Base-by-base conservation (phyloP, 2,888 invertebrate species). In the Apantesis nais region DNA sequence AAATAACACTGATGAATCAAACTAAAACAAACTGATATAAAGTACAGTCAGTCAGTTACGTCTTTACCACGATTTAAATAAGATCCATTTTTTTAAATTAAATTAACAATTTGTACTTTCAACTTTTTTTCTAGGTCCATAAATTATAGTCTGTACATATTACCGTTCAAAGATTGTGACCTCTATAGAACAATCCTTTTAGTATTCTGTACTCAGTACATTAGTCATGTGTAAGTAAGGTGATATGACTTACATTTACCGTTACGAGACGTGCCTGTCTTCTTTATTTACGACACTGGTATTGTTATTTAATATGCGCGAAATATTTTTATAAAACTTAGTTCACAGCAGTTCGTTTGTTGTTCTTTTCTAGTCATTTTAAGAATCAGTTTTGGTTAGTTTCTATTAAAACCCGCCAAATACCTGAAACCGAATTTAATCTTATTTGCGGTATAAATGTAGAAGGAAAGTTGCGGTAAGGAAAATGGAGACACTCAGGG, bases 211-310 rank as follows among this genome's bases (percentile, higher is more conserved):
- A 74, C 68, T 19, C 70, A 73, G 66, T 52, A 68, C 66, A 75
- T 75, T 78, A 79, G 72, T 81, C 79, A 79, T 78, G 69, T 65
- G 70, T 62, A 44, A 77, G 75, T 80, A 77, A 74, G 67, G 44
- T 70, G 77, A 78, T 80, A 80, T 78, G 80, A 73, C 72, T 81
- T 74, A 67, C 58, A 25, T 44, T 71, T 85, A 84, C 86, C 83
- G 86, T 85, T 86, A 79, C 62, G 55, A 68, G 67, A 77, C 74
- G 76, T 78, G 73, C 67, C 74, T 67, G 75, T 70, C 71, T 74
- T 77, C 70, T 75, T 81, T 80, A 76, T 82, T 82, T 80, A 83
- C 71, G 72, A 74, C 70, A 61, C 68, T 64, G 73, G 73, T 79
- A 76, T 77, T 78, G 74, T 71, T 67, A 81, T 81, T 82, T 82